Percentiles rank a stretch among this genome's conserved stretches.
phyloP scores from a whole-genome alignment of 1,140 invertebrate species.

The Drosophila aff. region DNA sequence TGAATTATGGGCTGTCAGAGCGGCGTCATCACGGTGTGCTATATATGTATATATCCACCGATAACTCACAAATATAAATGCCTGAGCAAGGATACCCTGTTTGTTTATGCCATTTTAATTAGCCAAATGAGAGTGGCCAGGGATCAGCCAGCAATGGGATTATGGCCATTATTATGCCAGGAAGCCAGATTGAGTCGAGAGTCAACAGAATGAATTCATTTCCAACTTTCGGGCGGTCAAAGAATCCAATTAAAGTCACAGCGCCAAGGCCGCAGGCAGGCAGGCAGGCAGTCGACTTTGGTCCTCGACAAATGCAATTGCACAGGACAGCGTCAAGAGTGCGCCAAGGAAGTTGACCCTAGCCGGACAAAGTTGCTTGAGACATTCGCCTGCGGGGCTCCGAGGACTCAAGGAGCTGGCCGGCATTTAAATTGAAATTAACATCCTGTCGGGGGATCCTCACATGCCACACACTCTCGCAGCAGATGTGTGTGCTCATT shows the following conservation, averaged over 20 bases:
- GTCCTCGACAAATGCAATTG: conserved; percentile 42
- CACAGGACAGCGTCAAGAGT: conserved; percentile 41
- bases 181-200: conserved; percentile 33
- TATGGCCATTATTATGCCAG: conserved; percentile 26
- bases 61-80: conserved; percentile 65
- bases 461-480: conserved; percentile 27
- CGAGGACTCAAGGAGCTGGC: conserved; percentile 64
- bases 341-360: conserved; percentile 48
- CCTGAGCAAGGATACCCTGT: conserved; percentile 30
- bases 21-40: conserved; percentile 53
- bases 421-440: conserved; percentile 81
- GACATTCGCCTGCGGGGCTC: conserved; percentile 20
- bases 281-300: conserved; percentile 16
- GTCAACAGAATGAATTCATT: conserved; percentile 42
- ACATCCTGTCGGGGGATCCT: conserved; percentile 66
- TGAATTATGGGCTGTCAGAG: conserved; percentile 70
- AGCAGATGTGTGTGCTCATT: conserved; percentile 66
- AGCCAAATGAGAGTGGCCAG: conserved; percentile 62
- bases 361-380: conserved; percentile 44
- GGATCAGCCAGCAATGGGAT: conserved; percentile 21
- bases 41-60: conserved; percentile 32
- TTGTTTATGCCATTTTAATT: conserved; percentile 76
- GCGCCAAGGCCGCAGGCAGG: conserved; percentile 33
- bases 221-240: conserved; percentile 28
- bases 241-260: conserved; percentile 76